Conservation (phyloP, 2,888 invertebrate species). For the Tridacna gigas region DNA sequence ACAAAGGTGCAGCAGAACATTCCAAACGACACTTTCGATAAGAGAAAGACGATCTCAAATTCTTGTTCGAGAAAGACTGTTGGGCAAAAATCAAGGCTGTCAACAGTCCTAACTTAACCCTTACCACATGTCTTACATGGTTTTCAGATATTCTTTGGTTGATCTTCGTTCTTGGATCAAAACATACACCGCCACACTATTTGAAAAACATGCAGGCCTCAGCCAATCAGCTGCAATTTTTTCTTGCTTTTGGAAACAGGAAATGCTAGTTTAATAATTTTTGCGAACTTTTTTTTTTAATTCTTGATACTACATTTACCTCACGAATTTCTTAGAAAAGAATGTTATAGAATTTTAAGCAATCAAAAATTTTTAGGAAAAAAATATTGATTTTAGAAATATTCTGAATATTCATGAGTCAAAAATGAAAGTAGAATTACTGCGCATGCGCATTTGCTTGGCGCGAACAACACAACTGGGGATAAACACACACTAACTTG, state of each 20-base stretch:
- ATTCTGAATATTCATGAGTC: slow-evolving; percentile 35
- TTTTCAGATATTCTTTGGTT: slow-evolving; percentile 28
- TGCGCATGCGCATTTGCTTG: slow-evolving; percentile 65
- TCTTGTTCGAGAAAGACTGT: neutral
- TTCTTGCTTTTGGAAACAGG: slow-evolving; percentile 64
- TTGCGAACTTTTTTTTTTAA: no score
- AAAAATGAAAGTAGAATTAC: slow-evolving; percentile 4
- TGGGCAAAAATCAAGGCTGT: slow-evolving; percentile 31
- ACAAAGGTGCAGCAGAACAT: slow-evolving; percentile 16
- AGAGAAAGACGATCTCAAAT: neutral
- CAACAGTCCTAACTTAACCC: slow-evolving; percentile 30
- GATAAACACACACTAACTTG: neutral
- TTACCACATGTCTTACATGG: slow-evolving; percentile 36
- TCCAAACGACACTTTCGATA: slow-evolving; percentile 18
- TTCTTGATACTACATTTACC: no score
- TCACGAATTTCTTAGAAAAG: neutral
- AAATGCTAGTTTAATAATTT: neutral
- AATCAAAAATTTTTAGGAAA: neutral
- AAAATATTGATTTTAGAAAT: neutral
- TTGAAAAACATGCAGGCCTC: slow-evolving; percentile 77
- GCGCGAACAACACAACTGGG: slow-evolving; percentile 65
- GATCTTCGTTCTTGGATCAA: slow-evolving; percentile 13
- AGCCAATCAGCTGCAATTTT: slow-evolving; percentile 77
- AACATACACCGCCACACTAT: slow-evolving; percentile 76
- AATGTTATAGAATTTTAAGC: neutral